phyloP scores from a whole-genome alignment of 2,888 invertebrate genomes.

The Tenthredo distinguenda region DNA sequence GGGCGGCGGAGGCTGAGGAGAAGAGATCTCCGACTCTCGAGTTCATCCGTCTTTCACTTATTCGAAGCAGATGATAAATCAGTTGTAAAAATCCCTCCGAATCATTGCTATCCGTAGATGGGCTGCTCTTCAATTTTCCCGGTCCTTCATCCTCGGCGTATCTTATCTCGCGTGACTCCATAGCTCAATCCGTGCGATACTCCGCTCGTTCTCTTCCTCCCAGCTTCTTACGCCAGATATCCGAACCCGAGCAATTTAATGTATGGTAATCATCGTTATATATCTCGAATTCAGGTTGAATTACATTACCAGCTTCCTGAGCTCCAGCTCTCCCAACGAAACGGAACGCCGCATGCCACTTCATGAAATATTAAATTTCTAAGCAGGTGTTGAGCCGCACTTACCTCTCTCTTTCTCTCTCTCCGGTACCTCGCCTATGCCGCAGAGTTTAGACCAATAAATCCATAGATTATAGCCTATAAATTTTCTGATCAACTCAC shows the following conservation, averaged over 20 bases:
- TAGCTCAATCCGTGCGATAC: neutral
- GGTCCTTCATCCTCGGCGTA: neutral
- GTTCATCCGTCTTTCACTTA: neutral
- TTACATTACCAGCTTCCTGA: conserved; percentile 45
- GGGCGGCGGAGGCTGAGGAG: too few relatives aligned
- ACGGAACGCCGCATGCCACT: conserved; percentile 23
- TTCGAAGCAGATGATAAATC: neutral
- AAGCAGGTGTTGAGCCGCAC: conserved; percentile 50
- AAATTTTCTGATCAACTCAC: conserved; percentile 28
- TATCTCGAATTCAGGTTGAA: conserved; percentile 42
- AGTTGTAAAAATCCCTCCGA: neutral
- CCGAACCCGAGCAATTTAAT: conserved; percentile 15
- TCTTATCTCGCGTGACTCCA: conserved; percentile 40
- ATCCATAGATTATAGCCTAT: conserved; percentile 13
- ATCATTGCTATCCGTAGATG: neutral
- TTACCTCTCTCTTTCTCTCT: neutral
- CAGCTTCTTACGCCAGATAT: neutral
- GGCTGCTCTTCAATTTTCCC: neutral
- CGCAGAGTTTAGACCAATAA: conserved; percentile 13
- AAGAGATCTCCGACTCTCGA: neutral
- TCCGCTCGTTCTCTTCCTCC: neutral
- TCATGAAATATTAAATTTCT: conserved; percentile 51
- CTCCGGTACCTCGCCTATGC: neutral
- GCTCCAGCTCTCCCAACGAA: neutral
- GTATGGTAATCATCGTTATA: conserved; percentile 47